phyloP scores from a whole-genome alignment of 1,140 invertebrate species.

The Hetaerina americana region DNA sequence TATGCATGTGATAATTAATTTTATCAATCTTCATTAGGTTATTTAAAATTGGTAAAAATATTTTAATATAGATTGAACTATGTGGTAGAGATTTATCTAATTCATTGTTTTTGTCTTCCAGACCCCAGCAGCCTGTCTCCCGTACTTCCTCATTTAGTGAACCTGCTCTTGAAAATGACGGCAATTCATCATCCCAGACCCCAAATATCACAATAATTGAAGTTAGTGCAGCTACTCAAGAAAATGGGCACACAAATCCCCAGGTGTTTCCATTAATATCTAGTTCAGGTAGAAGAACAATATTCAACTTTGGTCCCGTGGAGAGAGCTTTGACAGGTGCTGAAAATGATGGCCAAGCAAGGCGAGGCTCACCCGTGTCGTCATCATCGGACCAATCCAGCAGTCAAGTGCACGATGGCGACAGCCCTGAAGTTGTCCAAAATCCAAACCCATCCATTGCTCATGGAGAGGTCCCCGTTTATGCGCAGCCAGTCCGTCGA shows the following conservation, averaged over 20 bases:
- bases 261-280: not conserved
- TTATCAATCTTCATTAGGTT: no score
- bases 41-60: no score
- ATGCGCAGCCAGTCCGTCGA: not conserved
- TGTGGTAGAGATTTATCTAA: not conserved
- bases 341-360: not conserved
- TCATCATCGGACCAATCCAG: not conserved
- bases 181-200: not conserved
- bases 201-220: conserved; percentile 21
- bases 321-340: not conserved
- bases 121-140: not conserved
- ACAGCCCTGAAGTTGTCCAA: not conserved
- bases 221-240: conserved; percentile 11
- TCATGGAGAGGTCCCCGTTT: not conserved
- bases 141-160: not conserved
- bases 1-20: no score
- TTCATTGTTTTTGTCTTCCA: not conserved
- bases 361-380: not conserved
- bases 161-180: not conserved
- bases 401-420: not conserved
- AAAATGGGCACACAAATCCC: not conserved
- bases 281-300: not conserved
- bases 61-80: not conserved
- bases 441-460: not conserved
- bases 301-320: not conserved